Percentiles rank a stretch among this genome's conserved stretches.
Evolutionary conservation across 2,797 vertebrate genomes (phyloP).

Genomic region (Microctenopoma lineatum): DNA sequence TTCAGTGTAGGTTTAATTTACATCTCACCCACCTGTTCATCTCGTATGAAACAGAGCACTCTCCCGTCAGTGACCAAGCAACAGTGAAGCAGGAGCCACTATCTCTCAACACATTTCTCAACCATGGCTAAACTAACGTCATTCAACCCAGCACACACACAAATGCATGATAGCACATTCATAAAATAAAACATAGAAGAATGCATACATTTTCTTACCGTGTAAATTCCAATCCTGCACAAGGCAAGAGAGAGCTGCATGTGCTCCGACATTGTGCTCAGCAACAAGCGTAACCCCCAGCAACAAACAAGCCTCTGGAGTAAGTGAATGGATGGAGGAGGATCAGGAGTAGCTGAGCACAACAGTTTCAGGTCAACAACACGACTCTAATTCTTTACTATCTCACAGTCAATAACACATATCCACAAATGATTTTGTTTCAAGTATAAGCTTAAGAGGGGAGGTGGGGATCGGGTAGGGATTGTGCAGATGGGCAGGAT

Average conservation of each 20-base stretch:
- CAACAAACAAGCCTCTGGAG: conserved; percentile 82
- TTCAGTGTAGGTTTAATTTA: conserved; percentile 20
- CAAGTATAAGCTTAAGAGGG: conserved; percentile 30
- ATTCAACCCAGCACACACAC: conserved; percentile 14
- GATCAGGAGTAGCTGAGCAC: conserved; percentile 66
- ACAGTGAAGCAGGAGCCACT: conserved; percentile 35
- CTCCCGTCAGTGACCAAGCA: conserved; percentile 49
- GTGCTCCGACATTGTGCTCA: conserved; percentile 90
- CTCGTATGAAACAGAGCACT: conserved; percentile 33
- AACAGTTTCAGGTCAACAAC: conserved; percentile 64
- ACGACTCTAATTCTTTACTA: conserved; percentile 45
- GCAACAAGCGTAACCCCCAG: conserved; percentile 83
- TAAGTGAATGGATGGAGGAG: conserved; percentile 77
- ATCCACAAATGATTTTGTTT: conserved; percentile 35
- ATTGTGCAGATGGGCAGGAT: conserved; percentile 19
- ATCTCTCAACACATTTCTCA: conserved; percentile 50
- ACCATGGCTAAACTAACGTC: conserved; percentile 21
- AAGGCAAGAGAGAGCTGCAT: conserved; percentile 92
- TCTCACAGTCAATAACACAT: conserved; percentile 25
- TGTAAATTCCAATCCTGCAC: conserved; percentile 94
- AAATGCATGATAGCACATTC: not conserved
- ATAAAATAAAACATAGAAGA: not conserved
- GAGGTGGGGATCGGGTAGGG: not conserved
- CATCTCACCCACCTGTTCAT: conserved; percentile 45
- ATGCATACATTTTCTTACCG: conserved; percentile 81